Base-by-base conservation (phyloP, 2,888 invertebrate species). In the Parnassius glacialis region DNA sequence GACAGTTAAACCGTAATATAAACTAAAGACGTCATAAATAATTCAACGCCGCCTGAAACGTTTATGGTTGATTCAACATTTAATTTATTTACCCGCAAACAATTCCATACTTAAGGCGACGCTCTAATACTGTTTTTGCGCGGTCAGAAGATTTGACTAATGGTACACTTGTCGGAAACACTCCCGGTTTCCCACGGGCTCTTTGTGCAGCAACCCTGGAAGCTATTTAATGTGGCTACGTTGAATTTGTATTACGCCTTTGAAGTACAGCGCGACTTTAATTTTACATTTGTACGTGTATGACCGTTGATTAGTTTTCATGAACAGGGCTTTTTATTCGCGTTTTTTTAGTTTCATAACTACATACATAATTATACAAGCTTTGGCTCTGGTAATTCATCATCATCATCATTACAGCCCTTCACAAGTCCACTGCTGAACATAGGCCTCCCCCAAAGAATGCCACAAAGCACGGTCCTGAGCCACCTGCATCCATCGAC, bases 131-230 rank as follows among this genome's bases (percentile, higher is more conserved):
- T 70, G 80, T 85, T 84, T 82, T 87, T 83, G 83, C 79, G 74
- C 73, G 73, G 78, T 79, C 78, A 79, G 76, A 80, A 81, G 80
- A 85, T 86, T 86, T 89, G 87, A 88, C 83, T 87, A 89, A 89
- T 89, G 84, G 81, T 71, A 62, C 55, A 61, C 69, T 71, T 80
- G 86, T 87, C 86, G 70, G 60, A 54, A 59, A 65, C 88, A 88
- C 79, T 65, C 78, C 76, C 62, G 64, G 66, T 64, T 83, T 88
- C 87, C 79, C 89, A 87, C 76, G 76, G 74, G 64, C 70, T 69
- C 74, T 69, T 73, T 69, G 67, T 70, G 66, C 67, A 58, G 9
- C 69, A 67, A 67, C 59, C 58, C 64, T 61, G 61, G 62, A 67
- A 72, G 71, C 72, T 73, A 75, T 76, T 74, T 73, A 72, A 73